Evolutionary conservation across 2,797 vertebrate species (phyloP).

Genomic region (Sebastes reedi): DNA sequence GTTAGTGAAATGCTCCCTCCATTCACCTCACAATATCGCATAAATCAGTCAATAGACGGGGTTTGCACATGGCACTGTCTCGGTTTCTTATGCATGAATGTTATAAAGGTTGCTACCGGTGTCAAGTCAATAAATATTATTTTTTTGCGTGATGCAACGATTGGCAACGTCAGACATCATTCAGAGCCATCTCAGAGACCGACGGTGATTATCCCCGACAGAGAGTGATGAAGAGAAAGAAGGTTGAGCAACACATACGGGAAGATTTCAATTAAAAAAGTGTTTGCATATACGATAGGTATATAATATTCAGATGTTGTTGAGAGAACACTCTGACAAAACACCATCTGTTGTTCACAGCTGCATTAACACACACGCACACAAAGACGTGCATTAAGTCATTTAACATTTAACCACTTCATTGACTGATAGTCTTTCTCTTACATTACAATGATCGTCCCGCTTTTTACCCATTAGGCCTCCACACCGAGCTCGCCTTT

Average conservation of each 20-base stretch:
- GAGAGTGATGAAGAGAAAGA: neutral
- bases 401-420: conserved; percentile 18
- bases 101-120: neutral
- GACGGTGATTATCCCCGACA: neutral
- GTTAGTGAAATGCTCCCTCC: neutral
- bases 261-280: neutral
- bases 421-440: conserved; percentile 23
- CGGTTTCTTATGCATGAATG: neutral
- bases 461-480: conserved; percentile 47
- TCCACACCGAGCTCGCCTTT: conserved; percentile 9
- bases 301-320: neutral
- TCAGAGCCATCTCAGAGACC: neutral
- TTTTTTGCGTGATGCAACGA: neutral
- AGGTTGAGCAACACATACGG: neutral
- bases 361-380: neutral
- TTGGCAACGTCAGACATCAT: neutral
- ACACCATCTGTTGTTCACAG: conserved; percentile 15
- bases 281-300: neutral
- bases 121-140: neutral
- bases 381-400: conserved; percentile 8
- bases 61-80: neutral
- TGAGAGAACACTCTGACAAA: neutral
- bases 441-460: conserved; percentile 11
- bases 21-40: neutral
- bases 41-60: neutral